phyloP scores from a whole-genome alignment of 2,113 vertebrate genomes.

The Castor canadensis region DNA sequence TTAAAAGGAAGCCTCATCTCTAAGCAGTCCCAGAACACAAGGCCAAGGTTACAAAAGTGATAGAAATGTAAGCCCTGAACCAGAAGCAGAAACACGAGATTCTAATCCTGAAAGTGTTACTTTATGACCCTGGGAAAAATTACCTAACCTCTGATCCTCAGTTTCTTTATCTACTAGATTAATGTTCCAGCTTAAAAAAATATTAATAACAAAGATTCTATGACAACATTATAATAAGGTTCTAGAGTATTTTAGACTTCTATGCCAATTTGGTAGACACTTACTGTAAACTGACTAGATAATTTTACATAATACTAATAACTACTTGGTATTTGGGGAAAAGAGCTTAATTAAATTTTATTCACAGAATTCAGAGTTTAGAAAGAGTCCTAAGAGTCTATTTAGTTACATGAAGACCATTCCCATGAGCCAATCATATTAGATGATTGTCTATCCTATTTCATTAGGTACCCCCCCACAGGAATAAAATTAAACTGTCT shows the following conservation, averaged over 20 bases:
- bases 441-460: conserved; percentile 37
- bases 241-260: conserved; percentile 13
- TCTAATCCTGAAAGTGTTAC: neutral
- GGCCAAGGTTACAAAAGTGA: neutral
- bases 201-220: conserved; percentile 36
- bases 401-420: conserved; percentile 35
- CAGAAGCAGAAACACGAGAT: neutral
- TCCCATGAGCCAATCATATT: conserved; percentile 3
- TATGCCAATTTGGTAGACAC: conserved; percentile 22
- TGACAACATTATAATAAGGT: neutral
- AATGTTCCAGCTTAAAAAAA: neutral
- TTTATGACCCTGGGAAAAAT: conserved; percentile 17
- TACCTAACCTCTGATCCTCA: neutral
- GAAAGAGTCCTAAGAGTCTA: neutral
- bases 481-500: conserved; percentile 25
- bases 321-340: neutral
- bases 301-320: conserved; percentile 7
- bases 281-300: neutral
- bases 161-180: conserved; percentile 23
- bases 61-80: conserved; percentile 18
- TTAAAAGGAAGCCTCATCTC: conserved; percentile 11
- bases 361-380: conserved; percentile 35
- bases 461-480: neutral
- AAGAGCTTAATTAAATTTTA: conserved; percentile 37
- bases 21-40: neutral